Conservation (phyloP, 1,140 invertebrate genomes). For the Neodiprion fabricii region DNA sequence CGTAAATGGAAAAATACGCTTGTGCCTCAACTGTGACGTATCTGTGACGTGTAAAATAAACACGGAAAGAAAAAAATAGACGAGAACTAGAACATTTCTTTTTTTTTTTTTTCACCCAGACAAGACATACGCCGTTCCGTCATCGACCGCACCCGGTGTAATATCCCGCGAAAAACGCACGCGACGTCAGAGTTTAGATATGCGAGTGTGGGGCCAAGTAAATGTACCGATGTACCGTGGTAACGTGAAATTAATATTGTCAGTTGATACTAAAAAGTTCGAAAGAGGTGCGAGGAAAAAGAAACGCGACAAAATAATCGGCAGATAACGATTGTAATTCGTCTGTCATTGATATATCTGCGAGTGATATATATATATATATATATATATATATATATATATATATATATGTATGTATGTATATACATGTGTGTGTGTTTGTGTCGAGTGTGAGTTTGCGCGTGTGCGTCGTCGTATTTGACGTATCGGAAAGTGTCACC, state of each 20-base stretch:
- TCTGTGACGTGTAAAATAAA: no score
- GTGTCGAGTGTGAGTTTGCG: not conserved
- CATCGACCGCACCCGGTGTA: no score
- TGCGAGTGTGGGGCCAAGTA: not conserved
- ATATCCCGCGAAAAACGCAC: no score
- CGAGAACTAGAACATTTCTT: no score
- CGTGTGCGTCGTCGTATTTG: not conserved
- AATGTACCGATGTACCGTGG: not conserved
- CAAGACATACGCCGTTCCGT: no score
- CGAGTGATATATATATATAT: not conserved
- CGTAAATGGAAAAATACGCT: no score
- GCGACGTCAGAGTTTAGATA: not conserved
- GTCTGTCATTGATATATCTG: not conserved
- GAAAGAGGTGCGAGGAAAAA: not conserved
- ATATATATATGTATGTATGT: no score
- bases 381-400: no score
- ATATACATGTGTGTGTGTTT: not conserved
- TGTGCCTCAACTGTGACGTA: no score
- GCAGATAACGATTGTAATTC: conserved; percentile 2
- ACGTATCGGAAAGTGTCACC: not conserved
- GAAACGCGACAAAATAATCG: not conserved
- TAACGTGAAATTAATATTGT: not conserved
- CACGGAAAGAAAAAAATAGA: no score
- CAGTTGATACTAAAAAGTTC: no score
- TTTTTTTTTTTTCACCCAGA: no score